Percentiles rank a stretch among this genome's conserved stretches.
These are phyloP conservation scores for Rhinichthys osculus DNA, from an alignment of 2,797 vertebrate species.

Conservation along the genomic window DNA sequence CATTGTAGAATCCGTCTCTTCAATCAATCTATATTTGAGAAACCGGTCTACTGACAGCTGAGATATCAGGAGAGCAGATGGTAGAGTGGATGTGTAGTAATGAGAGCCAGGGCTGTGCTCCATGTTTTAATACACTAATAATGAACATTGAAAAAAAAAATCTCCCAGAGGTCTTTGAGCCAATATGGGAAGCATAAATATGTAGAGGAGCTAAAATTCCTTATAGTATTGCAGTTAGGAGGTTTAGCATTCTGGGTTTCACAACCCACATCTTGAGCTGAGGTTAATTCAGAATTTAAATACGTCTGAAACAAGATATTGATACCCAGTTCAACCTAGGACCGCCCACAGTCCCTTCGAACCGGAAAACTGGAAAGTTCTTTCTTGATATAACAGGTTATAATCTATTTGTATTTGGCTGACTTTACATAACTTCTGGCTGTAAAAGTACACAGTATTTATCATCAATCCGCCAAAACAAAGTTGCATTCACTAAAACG, in stretches of 20 bases:
- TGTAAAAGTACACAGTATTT: background rate
- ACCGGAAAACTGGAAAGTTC: background rate
- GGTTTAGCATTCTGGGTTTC: slow-evolving; percentile 33
- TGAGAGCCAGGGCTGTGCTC: slow-evolving; percentile 30
- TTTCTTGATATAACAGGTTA: background rate
- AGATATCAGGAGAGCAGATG: slow-evolving; percentile 43
- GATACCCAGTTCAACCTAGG: background rate
- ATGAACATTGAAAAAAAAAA: slow-evolving; percentile 8
- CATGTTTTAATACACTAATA: slow-evolving; percentile 39
- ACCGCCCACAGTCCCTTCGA: background rate
- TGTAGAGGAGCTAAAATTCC: slow-evolving; percentile 26
- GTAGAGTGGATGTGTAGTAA: slow-evolving; percentile 28
- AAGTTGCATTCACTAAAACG: background rate
- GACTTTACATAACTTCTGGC: background rate
- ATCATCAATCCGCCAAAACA: background rate
- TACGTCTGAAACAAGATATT: slow-evolving; percentile 15
- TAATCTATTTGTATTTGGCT: background rate
- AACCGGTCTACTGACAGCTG: slow-evolving; percentile 8
- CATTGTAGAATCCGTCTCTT: slow-evolving; percentile 3
- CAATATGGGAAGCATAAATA: slow-evolving; percentile 7
- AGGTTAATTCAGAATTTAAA: slow-evolving; percentile 34
- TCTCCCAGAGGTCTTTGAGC: slow-evolving; percentile 15
- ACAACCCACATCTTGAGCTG: background rate
- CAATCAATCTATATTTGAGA: slow-evolving; percentile 32
- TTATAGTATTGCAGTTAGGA: slow-evolving; percentile 14